phyloP scores from a whole-genome alignment of 92 coral and sea anemone genomes.

The Chrysogorgia sp. region DNA sequence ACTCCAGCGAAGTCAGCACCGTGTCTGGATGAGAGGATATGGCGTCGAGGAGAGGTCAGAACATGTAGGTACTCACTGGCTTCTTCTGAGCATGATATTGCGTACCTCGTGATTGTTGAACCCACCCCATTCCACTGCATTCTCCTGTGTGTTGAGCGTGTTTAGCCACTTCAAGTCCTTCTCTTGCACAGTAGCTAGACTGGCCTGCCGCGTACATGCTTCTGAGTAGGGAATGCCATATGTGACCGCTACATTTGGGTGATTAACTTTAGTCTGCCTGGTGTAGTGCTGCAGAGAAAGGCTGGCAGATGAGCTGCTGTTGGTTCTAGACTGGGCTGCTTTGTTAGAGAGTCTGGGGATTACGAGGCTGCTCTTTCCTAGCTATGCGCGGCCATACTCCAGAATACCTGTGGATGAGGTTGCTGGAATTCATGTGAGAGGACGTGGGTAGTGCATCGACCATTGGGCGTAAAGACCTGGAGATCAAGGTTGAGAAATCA shows the following conservation, averaged over 20 bases:
- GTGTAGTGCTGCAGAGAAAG: constrained; percentile 28
- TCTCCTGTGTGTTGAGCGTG: constrained; percentile 24
- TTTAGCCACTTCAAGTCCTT: constrained; percentile 13
- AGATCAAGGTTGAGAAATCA: constrained; percentile 27
- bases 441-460: constrained; percentile 29
- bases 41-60: constrained; percentile 13
- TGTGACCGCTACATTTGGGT: constrained; percentile 3
- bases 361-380: constrained; percentile 18
- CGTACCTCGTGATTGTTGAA: constrained; percentile 29
- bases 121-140: constrained; percentile 25
- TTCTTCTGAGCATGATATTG: constrained; percentile 6
- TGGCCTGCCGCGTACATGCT: constrained; percentile 4
- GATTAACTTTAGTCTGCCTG: constrained; percentile 9
- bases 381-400: constrained; percentile 24
- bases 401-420: constrained; percentile 14
- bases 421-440: constrained; percentile 24
- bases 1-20: constrained; percentile 14
- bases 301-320: constrained; percentile 17
- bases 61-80: constrained; percentile 13
- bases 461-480: constrained; percentile 38
- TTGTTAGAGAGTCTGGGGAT: constrained; percentile 26
- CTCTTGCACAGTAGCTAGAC: constrained; percentile 15
- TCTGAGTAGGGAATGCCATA: constrained; percentile 6
- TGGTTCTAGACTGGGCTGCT: constrained; percentile 5
- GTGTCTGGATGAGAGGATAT: constrained; percentile 15